Evolutionary conservation across 1,140 invertebrate species (phyloP).

Genomic region (Neodiprion pinetum): DNA sequence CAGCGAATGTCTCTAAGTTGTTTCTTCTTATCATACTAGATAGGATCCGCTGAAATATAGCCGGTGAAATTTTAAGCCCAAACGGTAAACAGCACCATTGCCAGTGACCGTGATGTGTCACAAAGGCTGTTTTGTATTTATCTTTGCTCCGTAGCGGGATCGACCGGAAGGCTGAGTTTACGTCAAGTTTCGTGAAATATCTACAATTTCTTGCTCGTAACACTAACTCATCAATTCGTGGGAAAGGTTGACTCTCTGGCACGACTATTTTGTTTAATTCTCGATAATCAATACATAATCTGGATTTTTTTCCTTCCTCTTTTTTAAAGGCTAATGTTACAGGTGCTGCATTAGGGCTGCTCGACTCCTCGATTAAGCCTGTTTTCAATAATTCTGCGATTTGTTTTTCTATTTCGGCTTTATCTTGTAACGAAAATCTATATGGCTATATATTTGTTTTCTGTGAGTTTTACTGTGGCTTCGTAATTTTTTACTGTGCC

Average conservation of each 20-base stretch:
- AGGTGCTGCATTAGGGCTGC: constrained; percentile 22
- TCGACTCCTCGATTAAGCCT: constrained; percentile 24
- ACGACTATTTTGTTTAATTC: constrained; percentile 38
- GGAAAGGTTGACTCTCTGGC: constrained; percentile 39
- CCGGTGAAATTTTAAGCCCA: background rate
- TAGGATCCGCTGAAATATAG: background rate
- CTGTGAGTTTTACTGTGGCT: constrained; percentile 23
- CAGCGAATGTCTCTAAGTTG: background rate
- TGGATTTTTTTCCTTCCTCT: constrained; percentile 29
- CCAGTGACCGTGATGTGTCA: constrained; percentile 10
- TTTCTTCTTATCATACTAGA: constrained; percentile 12
- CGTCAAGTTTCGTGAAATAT: constrained; percentile 34
- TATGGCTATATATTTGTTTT: constrained; percentile 32
- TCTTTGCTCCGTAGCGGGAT: constrained; percentile 27
- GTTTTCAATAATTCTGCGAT: constrained; percentile 20
- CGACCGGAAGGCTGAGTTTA: constrained; percentile 39
- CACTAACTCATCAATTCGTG: constrained; percentile 34
- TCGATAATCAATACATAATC: constrained; percentile 38
- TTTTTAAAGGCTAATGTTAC: constrained; percentile 27
- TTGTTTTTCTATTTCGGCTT: constrained; percentile 26
- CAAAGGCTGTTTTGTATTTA: background rate
- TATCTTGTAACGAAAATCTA: constrained; percentile 24
- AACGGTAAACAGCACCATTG: background rate
- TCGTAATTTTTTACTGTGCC: constrained; percentile 25
- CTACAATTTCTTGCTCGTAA: constrained; percentile 26